Conservation (phyloP, 1,140 invertebrate species). For the Melipona quadrifasciata region DNA sequence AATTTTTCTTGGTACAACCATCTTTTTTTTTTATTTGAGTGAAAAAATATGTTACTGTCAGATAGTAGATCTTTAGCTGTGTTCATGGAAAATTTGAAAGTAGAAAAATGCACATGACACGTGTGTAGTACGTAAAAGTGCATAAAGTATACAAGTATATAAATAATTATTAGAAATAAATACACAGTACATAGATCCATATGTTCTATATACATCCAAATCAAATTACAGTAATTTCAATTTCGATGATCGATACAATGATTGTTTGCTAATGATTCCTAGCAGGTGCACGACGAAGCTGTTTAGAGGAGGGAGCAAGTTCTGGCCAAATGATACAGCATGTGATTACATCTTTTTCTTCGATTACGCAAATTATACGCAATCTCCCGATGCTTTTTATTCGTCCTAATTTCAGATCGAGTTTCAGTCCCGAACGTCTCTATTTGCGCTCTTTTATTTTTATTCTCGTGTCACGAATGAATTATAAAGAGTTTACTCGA, state of each 20-base stretch:
- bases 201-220: background rate
- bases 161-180: background rate
- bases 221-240: constrained; percentile 31
- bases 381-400: background rate
- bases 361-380: constrained; percentile 17
- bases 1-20: no score
- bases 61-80: no score
- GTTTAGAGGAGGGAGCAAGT: no score
- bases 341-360: constrained; percentile 4
- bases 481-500: no score
- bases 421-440: background rate
- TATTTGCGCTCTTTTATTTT: background rate
- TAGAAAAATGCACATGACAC: no score
- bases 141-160: no score
- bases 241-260: constrained; percentile 34
- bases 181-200: background rate
- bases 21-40: no score
- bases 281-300: constrained; percentile 20
- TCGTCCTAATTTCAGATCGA: background rate
- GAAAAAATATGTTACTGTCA: no score
- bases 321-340: background rate
- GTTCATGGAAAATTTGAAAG: no score
- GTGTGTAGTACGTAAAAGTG: no score
- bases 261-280: constrained; percentile 31
- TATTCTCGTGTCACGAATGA: background rate